Conservation (phyloP, 2,797 vertebrate genomes). For the Sebastes goodei region DNA sequence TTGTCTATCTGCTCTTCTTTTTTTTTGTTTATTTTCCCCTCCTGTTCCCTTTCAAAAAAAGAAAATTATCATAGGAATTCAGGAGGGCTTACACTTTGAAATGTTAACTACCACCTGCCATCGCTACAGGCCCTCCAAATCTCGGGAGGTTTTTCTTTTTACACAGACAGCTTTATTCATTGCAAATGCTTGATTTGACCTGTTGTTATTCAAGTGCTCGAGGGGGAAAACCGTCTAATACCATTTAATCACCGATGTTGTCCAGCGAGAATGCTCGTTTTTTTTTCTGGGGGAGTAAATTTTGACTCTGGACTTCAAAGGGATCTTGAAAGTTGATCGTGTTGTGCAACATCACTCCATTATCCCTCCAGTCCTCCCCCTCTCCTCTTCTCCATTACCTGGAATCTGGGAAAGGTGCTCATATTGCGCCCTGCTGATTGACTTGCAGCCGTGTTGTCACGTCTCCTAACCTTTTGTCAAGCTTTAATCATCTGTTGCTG, state of each 20-base stretch:
- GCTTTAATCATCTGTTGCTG: constrained; percentile 77
- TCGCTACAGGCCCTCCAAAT: constrained; percentile 27
- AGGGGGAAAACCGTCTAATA: constrained; percentile 35
- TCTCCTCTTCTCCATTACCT: constrained; percentile 58
- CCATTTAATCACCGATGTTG: constrained; percentile 58
- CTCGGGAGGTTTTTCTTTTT: background rate
- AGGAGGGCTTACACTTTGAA: constrained; percentile 58
- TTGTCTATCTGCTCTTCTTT: constrained; percentile 32
- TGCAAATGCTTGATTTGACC: constrained; percentile 37
- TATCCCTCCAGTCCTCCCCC: constrained; percentile 8
- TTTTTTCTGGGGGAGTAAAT: constrained; percentile 12
- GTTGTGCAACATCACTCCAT: constrained; percentile 57
- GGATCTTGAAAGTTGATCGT: constrained; percentile 67
- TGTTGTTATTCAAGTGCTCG: constrained; percentile 30
- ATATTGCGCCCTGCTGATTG: constrained; percentile 80
- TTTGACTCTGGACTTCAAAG: constrained; percentile 60
- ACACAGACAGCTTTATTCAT: constrained; percentile 20
- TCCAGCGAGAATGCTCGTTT: constrained; percentile 23
- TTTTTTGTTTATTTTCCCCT: constrained; percentile 47
- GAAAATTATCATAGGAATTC: constrained; percentile 52
- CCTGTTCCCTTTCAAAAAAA: background rate
- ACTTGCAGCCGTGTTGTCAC: constrained; percentile 74
- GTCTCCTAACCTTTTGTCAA: constrained; percentile 71
- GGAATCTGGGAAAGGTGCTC: constrained; percentile 64
- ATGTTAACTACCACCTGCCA: constrained; percentile 75